Evolutionary conservation across 2,797 vertebrate species (phyloP).

Genomic region (Pseudochaenichthys georgianus): DNA sequence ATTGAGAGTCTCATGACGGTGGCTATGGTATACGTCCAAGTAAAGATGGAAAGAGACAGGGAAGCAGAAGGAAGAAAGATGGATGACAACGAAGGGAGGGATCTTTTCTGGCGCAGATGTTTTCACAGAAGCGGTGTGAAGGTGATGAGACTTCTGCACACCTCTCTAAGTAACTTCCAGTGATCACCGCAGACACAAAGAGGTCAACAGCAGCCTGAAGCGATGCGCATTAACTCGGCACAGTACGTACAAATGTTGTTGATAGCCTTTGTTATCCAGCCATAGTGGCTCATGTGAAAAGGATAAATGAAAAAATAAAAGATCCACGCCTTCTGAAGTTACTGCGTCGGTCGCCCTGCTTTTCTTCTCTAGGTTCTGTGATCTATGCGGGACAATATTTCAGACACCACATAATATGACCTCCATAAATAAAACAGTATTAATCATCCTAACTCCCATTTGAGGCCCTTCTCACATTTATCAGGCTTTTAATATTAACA

Average conservation of each 20-base stretch:
- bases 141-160: slow-evolving; percentile 24
- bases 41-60: slow-evolving; percentile 34
- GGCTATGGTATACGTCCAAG: background rate
- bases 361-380: slow-evolving; percentile 42
- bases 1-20: background rate
- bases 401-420: slow-evolving; percentile 68
- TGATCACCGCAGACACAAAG: slow-evolving; percentile 63
- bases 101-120: slow-evolving; percentile 58
- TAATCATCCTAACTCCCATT: slow-evolving; percentile 76
- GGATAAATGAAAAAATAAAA: slow-evolving; percentile 2
- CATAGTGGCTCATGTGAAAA: slow-evolving; percentile 32
- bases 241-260: slow-evolving; percentile 3
- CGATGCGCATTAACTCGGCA: background rate
- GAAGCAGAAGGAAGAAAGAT: slow-evolving; percentile 41
- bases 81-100: slow-evolving; percentile 36
- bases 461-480: slow-evolving; percentile 77
- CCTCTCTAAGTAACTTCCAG: slow-evolving; percentile 32
- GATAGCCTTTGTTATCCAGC: slow-evolving; percentile 26
- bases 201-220: slow-evolving; percentile 54
- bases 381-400: slow-evolving; percentile 71
- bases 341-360: slow-evolving; percentile 50
- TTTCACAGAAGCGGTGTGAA: slow-evolving; percentile 50
- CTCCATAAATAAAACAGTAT: slow-evolving; percentile 84
- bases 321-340: background rate
- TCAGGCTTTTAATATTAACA: slow-evolving; percentile 84